phyloP scores from a whole-genome alignment of 2,797 vertebrate genomes.

The Phoebastria nigripes region DNA sequence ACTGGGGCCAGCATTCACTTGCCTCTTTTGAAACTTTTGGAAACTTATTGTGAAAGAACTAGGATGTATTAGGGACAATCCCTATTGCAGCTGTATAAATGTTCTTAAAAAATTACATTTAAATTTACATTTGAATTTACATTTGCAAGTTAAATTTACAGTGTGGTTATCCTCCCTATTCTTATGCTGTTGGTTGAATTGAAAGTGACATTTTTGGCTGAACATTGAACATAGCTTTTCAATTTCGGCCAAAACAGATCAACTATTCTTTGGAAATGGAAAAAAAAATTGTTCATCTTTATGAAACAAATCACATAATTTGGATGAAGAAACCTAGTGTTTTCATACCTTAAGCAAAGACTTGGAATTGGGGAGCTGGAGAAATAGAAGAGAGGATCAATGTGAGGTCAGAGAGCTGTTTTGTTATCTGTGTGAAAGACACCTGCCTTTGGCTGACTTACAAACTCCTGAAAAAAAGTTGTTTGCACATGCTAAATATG shows the following conservation, averaged over 20 bases:
- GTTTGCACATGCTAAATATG: background rate
- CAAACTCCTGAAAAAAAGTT: background rate
- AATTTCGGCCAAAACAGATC: background rate
- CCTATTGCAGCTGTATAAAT: background rate
- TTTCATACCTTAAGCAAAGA: background rate
- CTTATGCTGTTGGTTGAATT: background rate
- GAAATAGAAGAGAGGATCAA: background rate
- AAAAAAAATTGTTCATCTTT: background rate
- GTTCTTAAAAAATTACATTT: background rate
- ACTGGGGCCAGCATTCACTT: background rate
- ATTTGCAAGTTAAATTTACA: background rate
- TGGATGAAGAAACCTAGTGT: background rate
- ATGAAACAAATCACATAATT: background rate
- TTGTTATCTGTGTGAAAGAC: constrained; percentile 7
- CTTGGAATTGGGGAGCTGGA: background rate
- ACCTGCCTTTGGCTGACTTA: constrained; percentile 22
- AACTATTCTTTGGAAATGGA: background rate
- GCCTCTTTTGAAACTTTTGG: background rate
- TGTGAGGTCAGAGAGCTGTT: background rate
- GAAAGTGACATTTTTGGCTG: background rate
- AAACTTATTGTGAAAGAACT: background rate
- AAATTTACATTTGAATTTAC: background rate
- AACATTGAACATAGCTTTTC: background rate
- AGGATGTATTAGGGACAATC: background rate
- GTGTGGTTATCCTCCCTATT: background rate